phyloP scores from a whole-genome alignment of 2,113 vertebrate genomes.

The Ageneiosus marmoratus region DNA sequence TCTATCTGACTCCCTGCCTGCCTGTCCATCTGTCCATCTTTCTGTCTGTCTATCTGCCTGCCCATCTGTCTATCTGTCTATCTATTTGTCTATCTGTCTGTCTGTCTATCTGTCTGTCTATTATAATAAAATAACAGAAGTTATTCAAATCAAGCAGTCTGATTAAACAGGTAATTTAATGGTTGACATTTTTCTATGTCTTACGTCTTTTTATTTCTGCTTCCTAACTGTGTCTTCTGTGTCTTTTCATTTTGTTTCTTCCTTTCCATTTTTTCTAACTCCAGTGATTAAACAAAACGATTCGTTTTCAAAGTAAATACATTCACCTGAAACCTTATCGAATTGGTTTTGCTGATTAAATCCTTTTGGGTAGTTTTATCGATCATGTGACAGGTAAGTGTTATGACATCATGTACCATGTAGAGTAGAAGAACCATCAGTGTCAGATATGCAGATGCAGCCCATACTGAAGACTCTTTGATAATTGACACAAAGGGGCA shows the following conservation, averaged over 20 bases:
- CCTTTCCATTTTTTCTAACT: neutral
- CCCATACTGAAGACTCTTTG: neutral
- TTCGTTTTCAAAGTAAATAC: neutral
- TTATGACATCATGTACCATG: neutral
- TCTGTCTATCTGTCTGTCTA: too few species aligned
- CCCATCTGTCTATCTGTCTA: too few species aligned
- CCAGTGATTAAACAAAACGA: too few species aligned
- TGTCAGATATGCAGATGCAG: neutral
- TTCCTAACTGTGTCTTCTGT: neutral
- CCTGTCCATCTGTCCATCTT: too few species aligned
- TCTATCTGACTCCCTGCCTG: too few species aligned
- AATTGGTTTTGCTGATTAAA: neutral
- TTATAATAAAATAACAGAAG: neutral
- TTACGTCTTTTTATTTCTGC: neutral
- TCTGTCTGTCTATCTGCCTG: too few species aligned
- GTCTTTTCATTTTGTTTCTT: neutral
- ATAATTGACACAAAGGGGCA: neutral
- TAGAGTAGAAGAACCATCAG: neutral
- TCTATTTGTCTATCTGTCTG: too few species aligned
- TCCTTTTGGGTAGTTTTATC: neutral
- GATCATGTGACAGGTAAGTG: neutral
- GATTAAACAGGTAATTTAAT: neutral
- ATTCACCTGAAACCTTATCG: neutral
- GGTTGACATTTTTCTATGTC: neutral
- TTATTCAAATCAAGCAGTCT: neutral